Evolutionary conservation across 2,797 vertebrate genomes (phyloP).

Genomic region (Salmo trutta): DNA sequence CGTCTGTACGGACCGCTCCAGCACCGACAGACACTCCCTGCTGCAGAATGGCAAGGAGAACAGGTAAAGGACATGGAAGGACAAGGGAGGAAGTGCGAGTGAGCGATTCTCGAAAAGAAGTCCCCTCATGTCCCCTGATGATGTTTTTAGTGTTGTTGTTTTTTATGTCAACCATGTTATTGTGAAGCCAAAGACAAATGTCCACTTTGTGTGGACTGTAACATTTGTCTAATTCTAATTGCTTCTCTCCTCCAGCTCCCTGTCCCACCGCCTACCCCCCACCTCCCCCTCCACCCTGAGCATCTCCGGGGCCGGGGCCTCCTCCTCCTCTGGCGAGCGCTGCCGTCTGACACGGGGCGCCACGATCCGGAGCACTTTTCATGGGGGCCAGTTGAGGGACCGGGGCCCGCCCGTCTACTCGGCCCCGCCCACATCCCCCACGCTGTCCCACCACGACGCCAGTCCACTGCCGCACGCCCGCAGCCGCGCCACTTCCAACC

Average conservation of each 20-base stretch:
- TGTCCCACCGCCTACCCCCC: constrained; percentile 81
- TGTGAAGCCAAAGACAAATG: neutral
- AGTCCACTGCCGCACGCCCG: constrained; percentile 81
- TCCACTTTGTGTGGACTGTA: neutral
- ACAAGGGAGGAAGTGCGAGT: neutral
- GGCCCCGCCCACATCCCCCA: constrained; percentile 86
- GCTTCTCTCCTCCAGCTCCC: constrained; percentile 70
- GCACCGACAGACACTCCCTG: constrained; percentile 85
- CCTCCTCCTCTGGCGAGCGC: constrained; percentile 82
- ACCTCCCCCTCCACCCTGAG: constrained; percentile 90
- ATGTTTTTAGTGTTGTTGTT: neutral
- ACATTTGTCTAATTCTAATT: neutral
- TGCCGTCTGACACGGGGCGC: constrained; percentile 88
- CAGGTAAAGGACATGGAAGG: constrained; percentile 72
- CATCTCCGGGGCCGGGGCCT: constrained; percentile 79
- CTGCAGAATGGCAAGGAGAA: constrained; percentile 93
- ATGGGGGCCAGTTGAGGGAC: constrained; percentile 89
- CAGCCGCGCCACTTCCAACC: constrained; percentile 88
- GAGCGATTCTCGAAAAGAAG: neutral
- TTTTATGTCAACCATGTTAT: neutral
- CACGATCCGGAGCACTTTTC: constrained; percentile 92
- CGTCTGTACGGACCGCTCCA: constrained; percentile 88
- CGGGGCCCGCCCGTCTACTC: constrained; percentile 83
- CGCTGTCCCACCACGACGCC: constrained; percentile 85
- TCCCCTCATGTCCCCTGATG: neutral